Base-by-base conservation (phyloP, 2,888 invertebrate species). In the Hypomecis atomaria region DNA sequence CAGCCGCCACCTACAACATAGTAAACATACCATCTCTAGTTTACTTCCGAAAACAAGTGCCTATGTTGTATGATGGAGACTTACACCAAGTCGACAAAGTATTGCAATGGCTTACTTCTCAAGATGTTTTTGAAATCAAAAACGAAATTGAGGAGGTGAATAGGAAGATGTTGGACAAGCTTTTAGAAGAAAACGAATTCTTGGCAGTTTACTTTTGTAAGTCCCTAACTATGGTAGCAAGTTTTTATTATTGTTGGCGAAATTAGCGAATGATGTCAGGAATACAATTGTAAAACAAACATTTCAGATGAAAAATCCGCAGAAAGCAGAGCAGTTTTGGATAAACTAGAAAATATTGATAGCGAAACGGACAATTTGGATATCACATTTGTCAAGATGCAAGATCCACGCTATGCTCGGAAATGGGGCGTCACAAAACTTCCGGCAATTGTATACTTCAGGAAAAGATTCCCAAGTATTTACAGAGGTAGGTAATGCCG, bases 111-210 rank as follows among this genome's bases (percentile, higher is more conserved):
- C 89, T 98, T 47, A 98, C 98, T 36, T 98, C 98, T 53, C 98
- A 98, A 82, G 98, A 98, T 83, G 97, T 98, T 59, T 98, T 98
- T 89, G 98, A 98, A 89, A 96, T 98, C 59, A 98, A 98, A 93
- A 98, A 98, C 82, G 98, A 98, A 94, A 99, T 99, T 80, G 98
- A 98, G 86, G 98, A 99, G 85, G 99, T 99, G 7, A 98, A 99
- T 87, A 95, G 97, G 69, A 98, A 98, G 90, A 98, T 98, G 98
- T 93, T 99, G 78, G 98, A 99, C 81, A 99, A 99, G 89, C 92
- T 99, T 23, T 89, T 99, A 58, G 97, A 98, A 73, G 99, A 99
- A 85, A 98, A 98, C 78, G 98, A 98, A 90, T 99, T 98, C 82
- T 94, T 99, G 55, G 97, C 98, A 6, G 98, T 99, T 59, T 98